Evolutionary conservation across 2,888 invertebrate species (phyloP).

Genomic region (Lasioglossum leucozonium): DNA sequence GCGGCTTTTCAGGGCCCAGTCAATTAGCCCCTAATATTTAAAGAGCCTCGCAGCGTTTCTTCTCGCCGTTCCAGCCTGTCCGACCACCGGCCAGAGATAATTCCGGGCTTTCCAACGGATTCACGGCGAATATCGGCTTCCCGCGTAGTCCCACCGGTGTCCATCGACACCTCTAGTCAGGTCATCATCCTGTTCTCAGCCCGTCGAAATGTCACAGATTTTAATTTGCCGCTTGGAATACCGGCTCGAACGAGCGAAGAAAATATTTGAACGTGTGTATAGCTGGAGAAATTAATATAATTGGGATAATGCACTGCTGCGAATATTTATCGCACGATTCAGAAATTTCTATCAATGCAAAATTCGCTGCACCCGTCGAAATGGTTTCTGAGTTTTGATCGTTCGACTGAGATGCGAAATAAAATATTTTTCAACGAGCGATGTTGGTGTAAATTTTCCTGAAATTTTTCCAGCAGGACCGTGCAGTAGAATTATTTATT

Average conservation of each 20-base stretch:
- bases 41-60: slow-evolving; percentile 13
- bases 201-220: background rate
- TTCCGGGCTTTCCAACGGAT: background rate
- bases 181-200: background rate
- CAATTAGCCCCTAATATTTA: slow-evolving; percentile 52
- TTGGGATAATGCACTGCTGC: no score
- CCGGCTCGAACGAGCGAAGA: no score
- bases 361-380: no score
- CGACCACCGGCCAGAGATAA: slow-evolving; percentile 7
- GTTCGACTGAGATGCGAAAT: background rate
- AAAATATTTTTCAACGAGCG: background rate
- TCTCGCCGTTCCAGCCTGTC: background rate
- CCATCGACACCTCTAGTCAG: background rate
- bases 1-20: slow-evolving; percentile 15
- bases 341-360: no score
- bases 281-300: no score
- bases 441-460: no score
- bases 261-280: no score
- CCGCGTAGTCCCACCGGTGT: background rate
- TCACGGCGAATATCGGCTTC: background rate
- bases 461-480: no score
- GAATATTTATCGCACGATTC: no score
- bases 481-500: background rate
- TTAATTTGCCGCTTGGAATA: no score
- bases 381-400: no score